These are phyloP conservation scores for Prunella fulvescens DNA, from an alignment of 2,113 vertebrate genomes.

Conservation along the genomic window DNA sequence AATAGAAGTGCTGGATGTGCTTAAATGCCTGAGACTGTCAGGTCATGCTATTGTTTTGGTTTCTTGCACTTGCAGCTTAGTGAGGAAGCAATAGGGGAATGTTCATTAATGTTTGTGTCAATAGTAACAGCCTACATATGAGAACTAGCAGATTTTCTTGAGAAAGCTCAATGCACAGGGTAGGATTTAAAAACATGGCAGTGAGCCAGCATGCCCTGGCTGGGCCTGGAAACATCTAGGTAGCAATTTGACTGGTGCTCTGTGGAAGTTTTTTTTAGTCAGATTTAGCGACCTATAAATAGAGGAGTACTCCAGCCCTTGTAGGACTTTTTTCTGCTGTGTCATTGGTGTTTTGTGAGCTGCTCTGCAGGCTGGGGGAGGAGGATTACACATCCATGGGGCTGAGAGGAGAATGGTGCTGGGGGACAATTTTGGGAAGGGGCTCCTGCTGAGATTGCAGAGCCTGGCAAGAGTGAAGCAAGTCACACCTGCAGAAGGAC, in stretches of 20 bases:
- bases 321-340: slow-evolving; percentile 31
- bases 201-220: neutral
- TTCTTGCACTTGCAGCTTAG: neutral
- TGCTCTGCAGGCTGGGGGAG: neutral
- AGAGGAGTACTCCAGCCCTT: slow-evolving; percentile 27
- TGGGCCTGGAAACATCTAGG: slow-evolving; percentile 36
- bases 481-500: neutral
- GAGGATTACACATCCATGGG: neutral
- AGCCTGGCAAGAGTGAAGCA: neutral
- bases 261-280: slow-evolving; percentile 1
- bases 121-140: neutral
- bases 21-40: neutral
- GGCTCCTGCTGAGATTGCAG: neutral
- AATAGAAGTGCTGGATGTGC: neutral
- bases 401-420: neutral
- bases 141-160: neutral
- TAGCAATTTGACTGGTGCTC: slow-evolving; percentile 41
- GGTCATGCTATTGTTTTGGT: neutral
- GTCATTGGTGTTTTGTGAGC: slow-evolving; percentile 38
- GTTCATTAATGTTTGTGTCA: slow-evolving; percentile 23
- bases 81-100: neutral
- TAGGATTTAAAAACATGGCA: slow-evolving; percentile 25
- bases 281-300: slow-evolving; percentile 40
- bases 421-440: neutral
- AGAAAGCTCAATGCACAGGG: neutral